Evolutionary conservation across 2,113 vertebrate species (phyloP).

Genomic region (Vombatus ursinus): DNA sequence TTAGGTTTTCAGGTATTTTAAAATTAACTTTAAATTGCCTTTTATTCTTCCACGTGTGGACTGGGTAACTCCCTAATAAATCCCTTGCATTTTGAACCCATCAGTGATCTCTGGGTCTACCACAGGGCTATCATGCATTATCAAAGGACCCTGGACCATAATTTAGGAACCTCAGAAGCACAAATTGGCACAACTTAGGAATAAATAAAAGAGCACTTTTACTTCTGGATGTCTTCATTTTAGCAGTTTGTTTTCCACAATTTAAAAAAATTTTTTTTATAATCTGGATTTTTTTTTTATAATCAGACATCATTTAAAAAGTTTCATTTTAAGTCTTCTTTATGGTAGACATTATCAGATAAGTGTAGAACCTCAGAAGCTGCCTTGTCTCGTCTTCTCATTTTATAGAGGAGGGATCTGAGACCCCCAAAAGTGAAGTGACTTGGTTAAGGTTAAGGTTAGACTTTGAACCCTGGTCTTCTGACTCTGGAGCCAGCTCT

Average conservation of each 20-base stretch:
- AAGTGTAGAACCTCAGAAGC: background rate
- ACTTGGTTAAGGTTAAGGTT: background rate
- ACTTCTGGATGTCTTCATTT: conserved; percentile 5
- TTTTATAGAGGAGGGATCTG: background rate
- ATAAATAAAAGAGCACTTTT: background rate
- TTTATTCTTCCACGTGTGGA: background rate
- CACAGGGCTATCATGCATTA: background rate
- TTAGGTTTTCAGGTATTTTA: background rate
- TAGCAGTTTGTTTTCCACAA: background rate
- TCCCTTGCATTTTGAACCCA: background rate
- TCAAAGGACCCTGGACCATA: background rate
- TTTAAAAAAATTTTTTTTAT: too few relatives aligned
- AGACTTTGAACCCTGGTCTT: background rate
- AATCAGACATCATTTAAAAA: background rate
- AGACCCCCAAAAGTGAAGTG: background rate
- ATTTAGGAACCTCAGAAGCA: background rate
- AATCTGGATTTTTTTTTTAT: too few relatives aligned
- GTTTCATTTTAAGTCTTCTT: background rate
- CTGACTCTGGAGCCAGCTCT: background rate
- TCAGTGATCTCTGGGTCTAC: background rate
- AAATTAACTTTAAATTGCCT: background rate
- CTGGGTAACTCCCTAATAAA: background rate
- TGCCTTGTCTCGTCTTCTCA: background rate
- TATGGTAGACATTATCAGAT: background rate
- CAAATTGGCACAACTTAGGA: background rate